Conservation (phyloP, 2,888 invertebrate genomes). For the Lasiommata megera region DNA sequence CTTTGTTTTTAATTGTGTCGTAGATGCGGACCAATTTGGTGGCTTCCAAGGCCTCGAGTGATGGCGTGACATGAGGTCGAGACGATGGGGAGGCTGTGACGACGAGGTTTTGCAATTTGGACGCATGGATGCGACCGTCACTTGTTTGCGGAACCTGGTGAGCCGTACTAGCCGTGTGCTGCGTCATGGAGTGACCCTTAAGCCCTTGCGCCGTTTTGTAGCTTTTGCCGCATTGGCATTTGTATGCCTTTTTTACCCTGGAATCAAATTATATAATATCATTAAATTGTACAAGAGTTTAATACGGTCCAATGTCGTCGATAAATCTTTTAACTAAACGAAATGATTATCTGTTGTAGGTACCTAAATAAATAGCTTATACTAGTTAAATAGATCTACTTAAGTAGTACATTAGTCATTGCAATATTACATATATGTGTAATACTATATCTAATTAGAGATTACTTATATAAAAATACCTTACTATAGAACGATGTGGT, state of each 20-base stretch:
- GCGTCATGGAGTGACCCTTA: conserved; percentile 84
- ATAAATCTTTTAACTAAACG: too few species aligned
- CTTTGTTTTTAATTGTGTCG: conserved; percentile 64
- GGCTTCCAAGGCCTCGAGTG: conserved; percentile 52
- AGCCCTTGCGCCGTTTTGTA: conserved; percentile 91
- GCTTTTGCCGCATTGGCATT: conserved; percentile 92
- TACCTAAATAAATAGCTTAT: too few species aligned
- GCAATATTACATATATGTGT: too few species aligned
- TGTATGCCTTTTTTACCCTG: conserved; percentile 90
- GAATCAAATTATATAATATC: conserved; percentile 32
- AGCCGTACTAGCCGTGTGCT: conserved; percentile 47
- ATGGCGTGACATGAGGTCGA: conserved; percentile 41
- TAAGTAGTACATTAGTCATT: too few species aligned
- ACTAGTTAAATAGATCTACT: too few species aligned
- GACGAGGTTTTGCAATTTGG: conserved; percentile 59
- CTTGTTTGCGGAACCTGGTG: conserved; percentile 29
- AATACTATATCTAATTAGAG: too few species aligned
- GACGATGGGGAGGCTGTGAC: conserved; percentile 66
- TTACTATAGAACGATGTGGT: too few species aligned
- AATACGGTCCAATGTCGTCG: too few species aligned
- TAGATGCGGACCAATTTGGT: conserved; percentile 70
- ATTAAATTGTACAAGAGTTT: too few species aligned
- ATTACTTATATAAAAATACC: too few species aligned
- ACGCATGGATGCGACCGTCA: conserved; percentile 32
- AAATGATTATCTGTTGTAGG: too few species aligned